Evolutionary conservation across 2,113 vertebrate genomes (phyloP), one percentile per base, ranked within the genome.

Genomic region (Aegypius monachus): DNA sequence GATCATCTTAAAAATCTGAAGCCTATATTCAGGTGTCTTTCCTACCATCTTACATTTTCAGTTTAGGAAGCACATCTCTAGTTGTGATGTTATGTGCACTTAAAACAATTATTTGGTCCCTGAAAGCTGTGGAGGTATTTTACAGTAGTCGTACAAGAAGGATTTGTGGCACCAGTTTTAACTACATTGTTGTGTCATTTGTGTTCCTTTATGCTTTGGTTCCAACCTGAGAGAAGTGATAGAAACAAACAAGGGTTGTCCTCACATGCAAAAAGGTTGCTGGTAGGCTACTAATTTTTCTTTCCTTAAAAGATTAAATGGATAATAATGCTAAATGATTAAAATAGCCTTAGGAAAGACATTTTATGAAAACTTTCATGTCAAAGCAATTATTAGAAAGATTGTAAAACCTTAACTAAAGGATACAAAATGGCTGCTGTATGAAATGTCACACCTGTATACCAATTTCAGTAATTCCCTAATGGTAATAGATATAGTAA

Each of bases 361-460:
- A 47, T 92, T 73, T 55, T 47, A n/a, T 88, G 73, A 93, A 97
- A 97, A 94, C 55, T 90, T 96, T 84, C 36, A 32, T 86, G 67
- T 97, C 87, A 93, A 97, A 97, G 75, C 52, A 91, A 91, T 97
- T 96, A 81, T 66, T 87, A 97, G 27, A 81, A 78, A 47, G n/a
- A 63, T 66, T 88, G 63, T 86, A 90, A 92, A 95, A 88, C 34
- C 90, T 94, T 89, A 63, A 84, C 31, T 63, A 59, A 86, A 40
- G 47, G 81, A 66, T 32, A 10, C 15, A 26, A 96, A 89, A 72
- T 6, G 10, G 52, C 25, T 85, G 16, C 73, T 47, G 23, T 93
- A 91, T 93, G 96, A 94, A 86, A 93, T 80, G 71, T 89, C 96
- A 91, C 71, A 92, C 77, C 86, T 73, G 26, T 90, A 25, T 88